Percentiles rank a stretch among this genome's conserved stretches.
phyloP scores from a whole-genome alignment of 2,113 vertebrate species.

The Ursus arctos region DNA sequence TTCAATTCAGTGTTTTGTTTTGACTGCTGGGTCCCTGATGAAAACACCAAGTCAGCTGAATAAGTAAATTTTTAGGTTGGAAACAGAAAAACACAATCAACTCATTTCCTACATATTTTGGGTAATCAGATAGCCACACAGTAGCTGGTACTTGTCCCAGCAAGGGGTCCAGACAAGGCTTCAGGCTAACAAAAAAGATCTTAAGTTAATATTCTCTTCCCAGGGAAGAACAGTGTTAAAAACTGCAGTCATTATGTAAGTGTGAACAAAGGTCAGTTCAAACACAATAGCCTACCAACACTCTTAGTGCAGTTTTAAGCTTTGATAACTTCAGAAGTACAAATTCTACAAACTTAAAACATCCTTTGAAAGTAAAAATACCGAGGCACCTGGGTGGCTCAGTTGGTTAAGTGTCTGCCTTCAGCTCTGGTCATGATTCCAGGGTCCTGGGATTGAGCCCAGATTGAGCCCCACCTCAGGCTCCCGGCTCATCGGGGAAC shows the following conservation, averaged over 20 bases:
- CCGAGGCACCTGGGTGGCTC: neutral
- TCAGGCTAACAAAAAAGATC: constrained; percentile 61
- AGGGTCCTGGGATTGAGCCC: neutral
- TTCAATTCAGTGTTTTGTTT: constrained; percentile 70
- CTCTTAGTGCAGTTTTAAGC: neutral
- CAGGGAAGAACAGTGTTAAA: constrained; percentile 41
- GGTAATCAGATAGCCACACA: constrained; percentile 57
- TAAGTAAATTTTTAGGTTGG: constrained; percentile 62
- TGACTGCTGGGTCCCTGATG: constrained; percentile 68
- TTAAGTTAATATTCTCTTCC: constrained; percentile 57
- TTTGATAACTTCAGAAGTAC: constrained; percentile 44
- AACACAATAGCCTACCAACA: constrained; percentile 6
- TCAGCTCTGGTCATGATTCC: neutral
- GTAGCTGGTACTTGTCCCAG: constrained; percentile 48
- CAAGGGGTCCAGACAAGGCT: constrained; percentile 55
- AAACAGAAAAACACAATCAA: constrained; percentile 69
- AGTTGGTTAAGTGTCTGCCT: neutral
- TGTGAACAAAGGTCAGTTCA: constrained; percentile 59
- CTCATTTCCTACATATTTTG: constrained; percentile 64
- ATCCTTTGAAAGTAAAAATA: constrained; percentile 62
- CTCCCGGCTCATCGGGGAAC: neutral
- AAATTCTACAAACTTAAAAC: constrained; percentile 46
- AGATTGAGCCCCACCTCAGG: neutral
- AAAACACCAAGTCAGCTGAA: constrained; percentile 65
- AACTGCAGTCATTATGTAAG: constrained; percentile 46